phyloP scores from a whole-genome alignment of 2,888 invertebrate species.

The Cerceris rybyensis region DNA sequence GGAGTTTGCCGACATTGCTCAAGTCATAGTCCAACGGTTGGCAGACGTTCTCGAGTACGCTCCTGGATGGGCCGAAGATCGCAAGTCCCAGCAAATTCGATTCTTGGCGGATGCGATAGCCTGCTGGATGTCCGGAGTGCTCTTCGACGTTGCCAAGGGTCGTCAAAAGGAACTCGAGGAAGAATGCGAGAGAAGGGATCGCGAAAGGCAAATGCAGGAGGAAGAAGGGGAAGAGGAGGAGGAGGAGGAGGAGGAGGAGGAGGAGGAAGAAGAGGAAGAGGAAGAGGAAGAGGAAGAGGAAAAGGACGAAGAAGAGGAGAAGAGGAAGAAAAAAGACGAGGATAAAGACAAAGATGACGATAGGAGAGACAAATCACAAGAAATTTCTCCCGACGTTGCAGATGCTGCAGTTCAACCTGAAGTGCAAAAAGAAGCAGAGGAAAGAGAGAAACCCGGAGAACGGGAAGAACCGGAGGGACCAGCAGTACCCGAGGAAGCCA shows the following conservation, averaged over 20 bases:
- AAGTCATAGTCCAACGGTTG: slow-evolving; percentile 70
- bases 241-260: slow-evolving; percentile 27
- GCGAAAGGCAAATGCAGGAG: slow-evolving; percentile 52
- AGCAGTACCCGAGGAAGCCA: slow-evolving; percentile 52
- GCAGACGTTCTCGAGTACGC: slow-evolving; percentile 63
- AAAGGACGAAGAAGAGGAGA: slow-evolving; percentile 39
- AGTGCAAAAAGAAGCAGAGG: slow-evolving; percentile 31
- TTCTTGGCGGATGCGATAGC: slow-evolving; percentile 74
- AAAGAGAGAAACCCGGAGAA: slow-evolving; percentile 18
- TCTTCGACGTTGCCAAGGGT: slow-evolving; percentile 70
- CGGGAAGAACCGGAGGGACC: slow-evolving; percentile 50
- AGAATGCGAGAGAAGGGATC: slow-evolving; percentile 56
- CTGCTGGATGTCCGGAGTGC: slow-evolving; percentile 75
- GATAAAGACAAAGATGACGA: neutral
- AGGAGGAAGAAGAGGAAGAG: slow-evolving; percentile 23
- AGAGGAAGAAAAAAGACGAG: neutral
- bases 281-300: slow-evolving; percentile 39
- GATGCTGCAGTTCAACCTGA: slow-evolving; percentile 22
- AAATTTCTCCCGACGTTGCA: slow-evolving; percentile 18
- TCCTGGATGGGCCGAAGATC: slow-evolving; percentile 66
- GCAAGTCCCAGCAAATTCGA: slow-evolving; percentile 75
- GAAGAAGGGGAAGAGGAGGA: slow-evolving; percentile 55
- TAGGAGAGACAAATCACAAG: slow-evolving; percentile 9
- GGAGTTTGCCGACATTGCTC: slow-evolving; percentile 74
- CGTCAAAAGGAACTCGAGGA: slow-evolving; percentile 61